These are phyloP conservation scores for Glomeris marginata DNA, from an alignment of 2,888 invertebrate genomes.

Conservation along the genomic window DNA sequence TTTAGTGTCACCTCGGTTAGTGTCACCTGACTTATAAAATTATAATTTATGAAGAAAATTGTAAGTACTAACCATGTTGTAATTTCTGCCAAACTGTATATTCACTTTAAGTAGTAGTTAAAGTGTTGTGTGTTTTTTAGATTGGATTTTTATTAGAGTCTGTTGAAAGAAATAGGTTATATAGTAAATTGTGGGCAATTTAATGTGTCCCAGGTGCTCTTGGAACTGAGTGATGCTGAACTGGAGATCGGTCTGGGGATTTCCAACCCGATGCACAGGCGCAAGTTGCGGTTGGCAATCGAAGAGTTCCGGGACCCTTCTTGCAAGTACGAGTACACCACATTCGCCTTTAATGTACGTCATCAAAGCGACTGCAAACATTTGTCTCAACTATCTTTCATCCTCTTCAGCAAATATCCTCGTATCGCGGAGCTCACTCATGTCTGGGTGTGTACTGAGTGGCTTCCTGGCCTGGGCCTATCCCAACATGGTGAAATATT, in stretches of 20 bases:
- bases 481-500: conserved; percentile 80
- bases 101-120: too few species aligned
- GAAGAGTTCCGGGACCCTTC: conserved; percentile 82
- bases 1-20: too few species aligned
- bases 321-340: conserved; percentile 40
- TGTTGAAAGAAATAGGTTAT: too few species aligned
- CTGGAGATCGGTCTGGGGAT: conserved; percentile 82
- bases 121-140: too few species aligned
- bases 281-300: conserved; percentile 80
- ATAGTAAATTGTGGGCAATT: neutral
- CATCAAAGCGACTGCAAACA: neutral
- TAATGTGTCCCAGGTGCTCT: conserved; percentile 55
- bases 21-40: too few species aligned
- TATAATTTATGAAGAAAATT: too few species aligned
- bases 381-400: neutral
- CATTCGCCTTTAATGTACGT: neutral
- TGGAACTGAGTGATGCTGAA: conserved; percentile 81
- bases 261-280: conserved; percentile 79
- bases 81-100: too few species aligned
- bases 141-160: neutral
- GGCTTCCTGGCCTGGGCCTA: conserved; percentile 80
- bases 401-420: conserved; percentile 49
- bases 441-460: conserved; percentile 86
- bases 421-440: conserved; percentile 74
- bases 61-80: too few species aligned